phyloP scores from a whole-genome alignment of 2,888 invertebrate species.

The Acrobasis suavella region DNA sequence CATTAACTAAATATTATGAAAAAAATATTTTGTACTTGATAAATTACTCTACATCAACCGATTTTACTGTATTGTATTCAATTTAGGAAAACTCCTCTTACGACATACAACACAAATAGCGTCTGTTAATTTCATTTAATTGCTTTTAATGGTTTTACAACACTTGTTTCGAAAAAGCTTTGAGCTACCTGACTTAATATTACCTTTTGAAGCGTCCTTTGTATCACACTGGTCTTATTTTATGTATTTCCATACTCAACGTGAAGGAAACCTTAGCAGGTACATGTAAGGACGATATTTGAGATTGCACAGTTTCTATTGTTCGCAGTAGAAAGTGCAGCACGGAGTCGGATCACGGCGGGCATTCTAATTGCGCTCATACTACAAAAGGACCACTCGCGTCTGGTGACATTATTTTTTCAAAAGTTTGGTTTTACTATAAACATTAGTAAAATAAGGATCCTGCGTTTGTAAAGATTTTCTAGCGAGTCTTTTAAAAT shows the following conservation, averaged over 20 bases:
- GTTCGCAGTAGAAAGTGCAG: slow-evolving; percentile 64
- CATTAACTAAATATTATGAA: slow-evolving; percentile 25
- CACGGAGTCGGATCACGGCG: slow-evolving; percentile 52
- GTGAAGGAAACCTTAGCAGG: slow-evolving; percentile 38
- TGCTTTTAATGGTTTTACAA: not conserved
- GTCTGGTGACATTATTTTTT: slow-evolving; percentile 19
- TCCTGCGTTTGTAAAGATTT: not conserved
- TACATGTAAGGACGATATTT: slow-evolving; percentile 39
- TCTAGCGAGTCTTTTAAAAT: not conserved
- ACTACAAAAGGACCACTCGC: slow-evolving; percentile 40
- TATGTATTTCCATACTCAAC: slow-evolving; percentile 28
- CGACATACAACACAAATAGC: not conserved
- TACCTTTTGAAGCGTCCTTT: slow-evolving; percentile 31
- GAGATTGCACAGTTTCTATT: slow-evolving; percentile 42
- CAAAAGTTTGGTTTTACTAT: not conserved
- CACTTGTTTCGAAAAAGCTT: slow-evolving; percentile 1
- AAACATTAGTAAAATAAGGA: not conserved
- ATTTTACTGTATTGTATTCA: not conserved
- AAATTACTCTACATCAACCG: not conserved
- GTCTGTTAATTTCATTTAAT: not conserved
- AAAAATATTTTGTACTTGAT: slow-evolving; percentile 1
- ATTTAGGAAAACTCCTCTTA: too few relatives aligned
- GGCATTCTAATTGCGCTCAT: slow-evolving; percentile 60
- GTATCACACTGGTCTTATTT: slow-evolving; percentile 32
- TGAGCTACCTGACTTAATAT: slow-evolving; percentile 11